Base-by-base conservation (phyloP, 1,140 invertebrate species). In the Drosophila pruinosa region DNA sequence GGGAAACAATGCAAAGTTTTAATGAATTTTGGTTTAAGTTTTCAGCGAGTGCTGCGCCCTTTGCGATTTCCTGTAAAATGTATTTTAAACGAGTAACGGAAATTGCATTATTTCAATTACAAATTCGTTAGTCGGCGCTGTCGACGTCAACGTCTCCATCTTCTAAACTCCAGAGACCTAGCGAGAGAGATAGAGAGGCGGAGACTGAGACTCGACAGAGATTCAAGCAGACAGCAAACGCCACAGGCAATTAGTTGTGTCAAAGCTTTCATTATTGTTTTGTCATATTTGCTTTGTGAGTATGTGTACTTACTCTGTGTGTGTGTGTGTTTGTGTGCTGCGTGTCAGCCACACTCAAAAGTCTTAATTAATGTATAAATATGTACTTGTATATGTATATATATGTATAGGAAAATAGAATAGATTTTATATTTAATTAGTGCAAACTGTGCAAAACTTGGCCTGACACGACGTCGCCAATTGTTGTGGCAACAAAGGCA, bases 101-200 rank as follows among this genome's bases (percentile, higher is more conserved):
- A 88, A 88, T 88, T 88, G 82, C 82, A 88, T 88, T 88, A 88
- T 88, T 88, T 88, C 82, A 88, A 88, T 88, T 88, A 88, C 82
- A 78, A 88, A 82, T 88, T 82, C 74, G 83, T 77, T 74, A 74
- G 64, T 38, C 71, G 36, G 22, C 57, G 48, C 34, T 15, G 28
- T 47, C 57, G 19, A 47, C 58, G 21, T 50, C 15, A 36, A n/a
- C 17, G 41, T 15, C 41, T 36, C 41, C 39, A 15, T 45, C 62
- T 54, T 57, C 59, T 38, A 24, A 34, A 21, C 19, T 36, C 10
- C 12, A 26, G 19, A 10, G 8, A 15, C 5, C 24, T 14, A 28
- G 14, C 1, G 52, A 39, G 21, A 41, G 7, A 43, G 65, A 26
- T 8, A 58, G 22, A 22, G 38, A 52, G 21, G 21, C n/a, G 22